Evolutionary conservation across 2,888 invertebrate species (phyloP), one percentile per base, ranked within the genome.

Genomic region (Eristalis arbustorum): DNA sequence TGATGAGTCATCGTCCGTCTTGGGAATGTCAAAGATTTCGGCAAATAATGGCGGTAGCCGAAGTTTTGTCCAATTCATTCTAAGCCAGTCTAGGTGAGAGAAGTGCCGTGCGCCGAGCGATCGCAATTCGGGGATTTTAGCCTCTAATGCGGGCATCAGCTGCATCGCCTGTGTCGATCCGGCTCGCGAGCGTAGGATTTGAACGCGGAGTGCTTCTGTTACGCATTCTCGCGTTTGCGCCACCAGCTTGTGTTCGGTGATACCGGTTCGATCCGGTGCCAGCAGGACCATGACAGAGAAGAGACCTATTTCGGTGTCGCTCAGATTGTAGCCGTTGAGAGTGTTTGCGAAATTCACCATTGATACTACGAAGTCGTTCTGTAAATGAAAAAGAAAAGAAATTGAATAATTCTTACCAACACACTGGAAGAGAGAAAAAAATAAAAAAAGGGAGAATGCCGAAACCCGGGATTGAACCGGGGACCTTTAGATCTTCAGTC

Each of bases 1-100:
- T 83, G 66, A 71, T 67, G 91, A 90, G 89, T 96, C 96, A 91
- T 96, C 96, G 91, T 96, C 96, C 90, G 95, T 95, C 93, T 96
- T 97, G 89, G 98, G 97, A 93, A 99, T 98, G 95, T 99, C 98
- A 93, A 98, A 99, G 90, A 98, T 98, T 93, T 99, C 99, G 42
- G 98, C 96, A 93, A 98, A 99, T 75, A 99, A 95, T 3, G 98
- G 98, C 64, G 98, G 98, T 90, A 98, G 94, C 88, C 96, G 94
- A 81, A 97, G 94, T 90, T 96, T 95, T 81, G 95, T 95, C 98
- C 98, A 98, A 93, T 97, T 96, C 90, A 96, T 95, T 89, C 98
- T 95, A 93, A 97, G 98, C 98, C 98, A 99, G 92, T 96, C 95
- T 90, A 98, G 94, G 90, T 97, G 96, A 89, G 96, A 95, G 89